Base-by-base conservation (phyloP, 2,888 invertebrate genomes). In the Nineta flava region DNA sequence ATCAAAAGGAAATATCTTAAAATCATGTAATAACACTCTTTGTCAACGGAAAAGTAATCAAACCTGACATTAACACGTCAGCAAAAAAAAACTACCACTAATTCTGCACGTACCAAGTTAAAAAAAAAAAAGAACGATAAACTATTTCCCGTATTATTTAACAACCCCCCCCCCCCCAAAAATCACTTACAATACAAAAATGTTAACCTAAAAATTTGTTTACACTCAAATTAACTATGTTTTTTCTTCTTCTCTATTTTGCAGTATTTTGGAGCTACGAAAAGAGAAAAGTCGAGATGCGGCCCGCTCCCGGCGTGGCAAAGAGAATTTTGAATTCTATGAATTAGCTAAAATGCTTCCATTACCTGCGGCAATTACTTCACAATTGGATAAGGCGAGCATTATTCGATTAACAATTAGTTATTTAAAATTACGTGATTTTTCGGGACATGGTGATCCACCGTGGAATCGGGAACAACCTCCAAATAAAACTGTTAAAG, bases 291-390 rank as follows among this genome's bases (percentile, higher is more conserved):
- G 90, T 57, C 72, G 93, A 60, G 93, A 93, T 66, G 93, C 93
- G 42, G 94, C 94, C 6, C 74, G 93, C 54, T 91, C 91, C 10
- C 74, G 94, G 48, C 77, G 94, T 38, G 92, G 93, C 53, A 92
- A 93, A 63, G 95, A 95, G 68, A 95, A 95, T 72, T 91, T 84
- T 66, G 94, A 95, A 74, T 95, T 94, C 72, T 92, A 93, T 70
- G 92, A 93, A 73, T 74, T 95, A 65, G 93, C 94, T 55, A 92
- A 87, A 76, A 92, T 87, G 93, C 76, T 87, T 68, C 94, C 88
- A 26, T 76, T 86, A 56, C 91, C 85, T 16, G 86, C 90, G 32
- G 91, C 91, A 62, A 92, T 92, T 65, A 92, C 92, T 64, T 87
- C 88, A 63, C 91, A 91, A 72, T 76, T 94, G 73, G 92, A 93